These are phyloP conservation scores for Eulemur macaco DNA, from an alignment of 2,113 vertebrate species.

Conservation along the genomic window DNA sequence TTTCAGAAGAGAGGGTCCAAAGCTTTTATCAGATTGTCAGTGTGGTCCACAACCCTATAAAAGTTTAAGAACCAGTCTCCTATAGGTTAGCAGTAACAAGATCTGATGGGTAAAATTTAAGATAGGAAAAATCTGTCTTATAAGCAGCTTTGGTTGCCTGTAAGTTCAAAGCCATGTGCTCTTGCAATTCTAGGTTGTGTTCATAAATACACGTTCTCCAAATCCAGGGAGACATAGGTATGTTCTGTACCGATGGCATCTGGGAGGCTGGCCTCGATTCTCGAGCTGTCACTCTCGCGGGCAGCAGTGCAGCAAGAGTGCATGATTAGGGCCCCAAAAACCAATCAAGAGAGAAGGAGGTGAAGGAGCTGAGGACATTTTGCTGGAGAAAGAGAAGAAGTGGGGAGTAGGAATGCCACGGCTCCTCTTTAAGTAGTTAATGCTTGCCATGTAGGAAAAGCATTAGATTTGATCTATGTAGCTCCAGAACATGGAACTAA, in stretches of 20 bases:
- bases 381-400: background rate
- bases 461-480: background rate
- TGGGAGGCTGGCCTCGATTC: background rate
- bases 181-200: background rate
- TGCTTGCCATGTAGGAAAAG: background rate
- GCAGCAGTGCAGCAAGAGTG: accelerated
- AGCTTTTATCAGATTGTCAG: background rate
- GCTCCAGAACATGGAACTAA: background rate
- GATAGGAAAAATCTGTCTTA: background rate
- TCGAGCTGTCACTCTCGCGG: background rate
- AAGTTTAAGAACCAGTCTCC: background rate
- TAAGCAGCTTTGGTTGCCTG: background rate
- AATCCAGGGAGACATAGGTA: background rate
- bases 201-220: background rate
- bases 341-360: background rate
- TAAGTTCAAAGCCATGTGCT: background rate
- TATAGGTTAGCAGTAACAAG: background rate
- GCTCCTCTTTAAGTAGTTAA: background rate
- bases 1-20: background rate
- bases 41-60: background rate
- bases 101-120: background rate
- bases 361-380: background rate
- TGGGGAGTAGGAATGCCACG: background rate
- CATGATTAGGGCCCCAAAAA: background rate
- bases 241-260: background rate